Base-by-base conservation (phyloP, 2,797 vertebrate species). In the Enteromius treurensis region DNA sequence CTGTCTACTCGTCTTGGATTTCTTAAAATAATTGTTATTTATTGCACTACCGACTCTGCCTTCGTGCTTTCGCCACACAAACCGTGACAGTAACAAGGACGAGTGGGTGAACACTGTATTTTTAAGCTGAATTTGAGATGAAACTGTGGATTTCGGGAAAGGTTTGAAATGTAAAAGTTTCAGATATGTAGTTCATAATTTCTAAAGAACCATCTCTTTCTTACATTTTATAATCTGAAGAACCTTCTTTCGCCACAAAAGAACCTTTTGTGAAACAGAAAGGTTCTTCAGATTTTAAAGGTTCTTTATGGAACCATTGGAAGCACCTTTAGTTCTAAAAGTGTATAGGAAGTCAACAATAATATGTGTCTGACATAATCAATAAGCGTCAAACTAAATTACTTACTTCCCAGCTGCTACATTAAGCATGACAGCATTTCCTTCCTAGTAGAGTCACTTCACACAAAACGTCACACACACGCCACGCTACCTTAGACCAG, bases 401-500 rank as follows among this genome's bases (percentile, higher is more conserved):
- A 69, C 13, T 71, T 34, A 73, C 37, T 68, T 68, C 51, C 73
- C 81, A 69, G 34, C 37, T 76, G 34, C 26, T 47, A 45, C 81
- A 60, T 37, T 60, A 77, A 58, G 55, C 81, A 58, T 47, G 14
- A 70, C 58, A 55, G 37, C 14, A 55, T 79, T 85, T 85, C 83
- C 80, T 67, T 81, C 64, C 74, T 45, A 55, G 34, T 55, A n/a
- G 42, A n/a, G 34, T 4, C 23, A 53, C 58, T 19, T 42, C 60
- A 76, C 67, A 85, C 80, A 81, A 85, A 81, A 80, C 40, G 40
- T 42, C 40, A 42, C 80, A 19, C 32, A 60, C 40, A 51, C 51
- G 15, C 71, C 73, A 77, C 19, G 7, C 81, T 45, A 83, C 81
- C 64, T 77, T 32, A 42, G 47, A 62, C 71, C 62, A 68, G 64